Conservation (phyloP, 2,113 vertebrate species). For the Alexandromys fortis region DNA sequence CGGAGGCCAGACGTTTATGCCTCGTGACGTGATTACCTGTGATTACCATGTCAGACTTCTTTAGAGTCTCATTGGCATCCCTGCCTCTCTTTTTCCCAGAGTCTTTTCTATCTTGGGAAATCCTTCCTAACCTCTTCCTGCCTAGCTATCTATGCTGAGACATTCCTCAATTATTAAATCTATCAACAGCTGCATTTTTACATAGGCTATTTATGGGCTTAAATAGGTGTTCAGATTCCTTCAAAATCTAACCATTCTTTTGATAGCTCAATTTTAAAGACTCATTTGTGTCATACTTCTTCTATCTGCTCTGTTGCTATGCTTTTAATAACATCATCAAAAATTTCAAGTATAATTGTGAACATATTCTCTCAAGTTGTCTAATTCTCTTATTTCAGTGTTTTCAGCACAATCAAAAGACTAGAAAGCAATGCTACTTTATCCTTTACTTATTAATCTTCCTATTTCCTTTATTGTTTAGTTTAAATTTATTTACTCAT, state of each 20-base stretch:
- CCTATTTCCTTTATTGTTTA: neutral
- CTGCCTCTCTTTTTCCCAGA: too few relatives aligned
- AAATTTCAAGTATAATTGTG: neutral
- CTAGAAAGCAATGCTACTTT: neutral
- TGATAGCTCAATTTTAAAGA: neutral
- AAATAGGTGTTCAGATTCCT: neutral
- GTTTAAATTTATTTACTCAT: neutral
- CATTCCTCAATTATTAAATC: neutral
- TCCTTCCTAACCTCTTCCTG: too few relatives aligned
- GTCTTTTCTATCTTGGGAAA: too few relatives aligned
- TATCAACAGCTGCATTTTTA: neutral
- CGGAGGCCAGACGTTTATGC: neutral
- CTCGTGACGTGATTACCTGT: too few relatives aligned
- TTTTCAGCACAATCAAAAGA: neutral
- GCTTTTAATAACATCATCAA: neutral
- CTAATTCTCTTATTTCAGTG: neutral
- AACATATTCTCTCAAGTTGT: neutral
- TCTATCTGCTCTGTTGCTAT: neutral
- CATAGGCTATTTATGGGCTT: neutral
- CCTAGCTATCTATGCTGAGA: neutral
- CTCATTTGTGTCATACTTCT: neutral
- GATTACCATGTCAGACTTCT: too few relatives aligned
- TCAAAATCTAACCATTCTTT: too few relatives aligned
- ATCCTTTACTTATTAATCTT: neutral
- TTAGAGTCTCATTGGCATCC: too few relatives aligned